Evolutionary conservation across 2,113 vertebrate species (phyloP).

Genomic region (Erythrocercus mccallii): DNA sequence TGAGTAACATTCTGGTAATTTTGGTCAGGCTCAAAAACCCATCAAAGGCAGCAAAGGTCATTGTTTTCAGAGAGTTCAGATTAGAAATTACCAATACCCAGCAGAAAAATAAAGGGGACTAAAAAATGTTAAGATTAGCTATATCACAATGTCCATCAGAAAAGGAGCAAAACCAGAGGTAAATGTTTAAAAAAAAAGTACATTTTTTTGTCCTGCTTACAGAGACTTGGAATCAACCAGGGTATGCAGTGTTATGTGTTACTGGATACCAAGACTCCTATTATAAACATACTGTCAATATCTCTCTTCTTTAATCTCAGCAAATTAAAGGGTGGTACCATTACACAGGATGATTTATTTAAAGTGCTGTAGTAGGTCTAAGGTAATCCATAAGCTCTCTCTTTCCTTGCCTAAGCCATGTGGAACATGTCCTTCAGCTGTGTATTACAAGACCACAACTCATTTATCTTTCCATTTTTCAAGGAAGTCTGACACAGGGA

Average conservation of each 20-base stretch:
- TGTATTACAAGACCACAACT: not conserved
- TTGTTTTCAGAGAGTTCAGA: not conserved
- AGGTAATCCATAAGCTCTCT: slow-evolving; percentile 19
- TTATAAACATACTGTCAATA: slow-evolving; percentile 57
- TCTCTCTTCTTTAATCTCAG: slow-evolving; percentile 66
- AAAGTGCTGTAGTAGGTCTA: slow-evolving; percentile 46
- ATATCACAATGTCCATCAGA: not conserved
- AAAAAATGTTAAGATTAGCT: not conserved
- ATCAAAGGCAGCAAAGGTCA: not conserved
- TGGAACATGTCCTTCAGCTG: slow-evolving; percentile 2
- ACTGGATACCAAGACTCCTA: not conserved
- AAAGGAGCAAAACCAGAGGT: slow-evolving; percentile 10
- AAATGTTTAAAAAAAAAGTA: not conserved
- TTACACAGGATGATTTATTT: slow-evolving; percentile 61
- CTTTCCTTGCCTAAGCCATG: not conserved
- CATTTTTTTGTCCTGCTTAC: not conserved
- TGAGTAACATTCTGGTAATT: not conserved
- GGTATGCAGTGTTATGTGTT: not conserved
- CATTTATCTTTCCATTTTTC: not conserved
- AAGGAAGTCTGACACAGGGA: not conserved
- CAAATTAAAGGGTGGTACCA: slow-evolving; percentile 64
- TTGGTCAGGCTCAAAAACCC: slow-evolving; percentile 8
- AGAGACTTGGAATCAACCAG: slow-evolving; percentile 46
- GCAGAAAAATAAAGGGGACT: not conserved
- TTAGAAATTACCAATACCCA: not conserved